Evolutionary conservation across 1,140 invertebrate species (phyloP).

Genomic region (Drosophila mayri): DNA sequence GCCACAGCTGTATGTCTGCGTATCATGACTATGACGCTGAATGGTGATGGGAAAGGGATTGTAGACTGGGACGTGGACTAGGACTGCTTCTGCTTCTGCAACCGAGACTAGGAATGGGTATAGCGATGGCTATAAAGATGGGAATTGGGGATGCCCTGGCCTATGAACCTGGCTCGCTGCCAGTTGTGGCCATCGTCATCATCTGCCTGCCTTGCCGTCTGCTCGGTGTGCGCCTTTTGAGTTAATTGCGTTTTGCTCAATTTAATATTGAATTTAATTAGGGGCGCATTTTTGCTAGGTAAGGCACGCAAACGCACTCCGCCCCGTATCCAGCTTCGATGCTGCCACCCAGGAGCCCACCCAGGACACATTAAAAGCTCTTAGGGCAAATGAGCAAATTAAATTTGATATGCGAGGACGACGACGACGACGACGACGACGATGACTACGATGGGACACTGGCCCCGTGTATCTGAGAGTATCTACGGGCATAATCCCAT

Average conservation of each 20-base stretch:
- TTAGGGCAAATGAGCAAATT: constrained; percentile 83
- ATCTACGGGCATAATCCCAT: constrained; percentile 66
- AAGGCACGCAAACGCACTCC: constrained; percentile 37
- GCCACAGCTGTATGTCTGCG: constrained; percentile 12
- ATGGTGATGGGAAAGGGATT: not conserved
- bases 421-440: not conserved
- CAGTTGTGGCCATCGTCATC: constrained; percentile 46
- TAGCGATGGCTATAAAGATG: constrained; percentile 25
- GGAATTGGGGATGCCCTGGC: constrained; percentile 27
- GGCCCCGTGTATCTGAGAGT: not conserved
- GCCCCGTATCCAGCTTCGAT: no score
- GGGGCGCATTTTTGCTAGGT: constrained; percentile 78
- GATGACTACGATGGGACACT: constrained; percentile 12
- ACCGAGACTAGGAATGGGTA: not conserved
- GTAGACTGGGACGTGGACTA: not conserved
- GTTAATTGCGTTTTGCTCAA: constrained; percentile 84
- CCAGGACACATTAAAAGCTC: constrained; percentile 80
- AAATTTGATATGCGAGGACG: constrained; percentile 77
- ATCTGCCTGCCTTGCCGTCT: constrained; percentile 8
- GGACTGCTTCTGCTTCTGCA: not conserved
- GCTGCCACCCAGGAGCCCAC: constrained; percentile 20
- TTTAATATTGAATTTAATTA: constrained; percentile 84
- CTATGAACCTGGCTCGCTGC: constrained; percentile 48
- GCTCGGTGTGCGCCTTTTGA: constrained; percentile 66
- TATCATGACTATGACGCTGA: constrained; percentile 18